Conservation (phyloP, 92 coral and sea anemone species). For the Actinostola sp. region DNA sequence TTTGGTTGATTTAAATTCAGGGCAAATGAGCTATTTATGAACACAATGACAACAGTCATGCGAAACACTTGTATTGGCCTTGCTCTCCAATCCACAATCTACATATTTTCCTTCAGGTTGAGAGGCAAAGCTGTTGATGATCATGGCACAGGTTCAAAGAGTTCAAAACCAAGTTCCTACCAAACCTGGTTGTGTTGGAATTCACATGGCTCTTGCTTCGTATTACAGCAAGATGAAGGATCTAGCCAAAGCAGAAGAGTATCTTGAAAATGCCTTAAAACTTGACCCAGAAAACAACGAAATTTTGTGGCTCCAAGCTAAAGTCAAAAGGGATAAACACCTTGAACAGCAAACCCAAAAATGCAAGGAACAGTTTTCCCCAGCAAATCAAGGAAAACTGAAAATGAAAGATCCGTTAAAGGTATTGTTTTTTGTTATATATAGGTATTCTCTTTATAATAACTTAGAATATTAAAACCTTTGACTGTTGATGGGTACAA, state of each 20-base stretch:
- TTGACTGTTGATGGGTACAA: constrained; percentile 25
- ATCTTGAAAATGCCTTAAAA: constrained; percentile 45
- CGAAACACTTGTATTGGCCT: constrained; percentile 2
- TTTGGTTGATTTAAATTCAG: constrained; percentile 11
- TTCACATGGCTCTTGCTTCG: constrained; percentile 55
- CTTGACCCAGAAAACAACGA: constrained; percentile 61
- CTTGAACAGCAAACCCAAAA: constrained; percentile 45
- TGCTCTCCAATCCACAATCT: background rate
- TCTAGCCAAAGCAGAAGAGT: constrained; percentile 36
- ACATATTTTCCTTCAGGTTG: constrained; percentile 29
- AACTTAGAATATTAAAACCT: background rate
- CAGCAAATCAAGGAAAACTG: background rate
- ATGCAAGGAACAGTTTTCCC: constrained; percentile 10
- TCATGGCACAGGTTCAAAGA: constrained; percentile 23
- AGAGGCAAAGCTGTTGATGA: constrained; percentile 38
- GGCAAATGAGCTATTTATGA: constrained; percentile 1
- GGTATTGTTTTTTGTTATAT: constrained; percentile 16
- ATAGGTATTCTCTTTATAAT: background rate
- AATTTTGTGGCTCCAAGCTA: constrained; percentile 60
- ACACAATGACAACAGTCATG: constrained; percentile 17
- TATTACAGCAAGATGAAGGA: constrained; percentile 50
- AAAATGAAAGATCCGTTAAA: constrained; percentile 52
- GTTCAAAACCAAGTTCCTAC: constrained; percentile 38
- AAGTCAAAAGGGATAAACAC: constrained; percentile 42
- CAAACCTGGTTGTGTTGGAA: constrained; percentile 55